Base-by-base conservation (phyloP, 2,797 vertebrate genomes). In the Scolopax bukidnonensis region DNA sequence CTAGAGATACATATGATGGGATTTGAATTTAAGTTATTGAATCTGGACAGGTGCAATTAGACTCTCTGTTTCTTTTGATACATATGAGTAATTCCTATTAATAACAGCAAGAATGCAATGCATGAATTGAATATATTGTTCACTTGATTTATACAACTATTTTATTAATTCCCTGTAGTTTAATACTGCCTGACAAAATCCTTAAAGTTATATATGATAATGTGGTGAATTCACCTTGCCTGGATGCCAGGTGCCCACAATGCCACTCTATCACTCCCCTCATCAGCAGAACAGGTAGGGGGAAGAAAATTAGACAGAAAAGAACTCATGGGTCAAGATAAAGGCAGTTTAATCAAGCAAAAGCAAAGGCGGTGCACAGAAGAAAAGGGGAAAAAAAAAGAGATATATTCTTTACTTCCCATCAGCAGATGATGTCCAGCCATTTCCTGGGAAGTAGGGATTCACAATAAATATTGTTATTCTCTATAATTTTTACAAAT, bases 31-130 rank as follows among this genome's bases (percentile, higher is more conserved):
- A 25, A 25, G 4, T 59, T 32, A 17, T 30, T 40, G 21, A 30
- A 53, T 10, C 5, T 59, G 28, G 64, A 51, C 23, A 40, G 5
- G 11, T 12, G n/a, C 0, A 0, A 6, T 38, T 84, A n/a, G 6
- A 43, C 24, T n/a, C 9, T 67, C 47, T 75, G 32, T 69, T 81
- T 63, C 32, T 84, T 85, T 54, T 45, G 21, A 50, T 54, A 36
- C 10, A 5, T 7, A 32, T 36, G 16, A 53, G 23, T 43, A 56
- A 75, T 54, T 69, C 10, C 11, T 1, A 3, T 38, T 63, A 76
- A 50, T 48, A 82, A 33, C 25, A 70, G 10, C 7, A 81, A 24
- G 50, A 87, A 63, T 40, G 43, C n/a, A 36, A 36, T n/a, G 6
- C 7, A 43, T 25, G 12, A 74, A 64, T 28, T 19, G 13, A 69